Base-by-base conservation (phyloP, 2,113 vertebrate species). In the Neoarius graeffei region DNA sequence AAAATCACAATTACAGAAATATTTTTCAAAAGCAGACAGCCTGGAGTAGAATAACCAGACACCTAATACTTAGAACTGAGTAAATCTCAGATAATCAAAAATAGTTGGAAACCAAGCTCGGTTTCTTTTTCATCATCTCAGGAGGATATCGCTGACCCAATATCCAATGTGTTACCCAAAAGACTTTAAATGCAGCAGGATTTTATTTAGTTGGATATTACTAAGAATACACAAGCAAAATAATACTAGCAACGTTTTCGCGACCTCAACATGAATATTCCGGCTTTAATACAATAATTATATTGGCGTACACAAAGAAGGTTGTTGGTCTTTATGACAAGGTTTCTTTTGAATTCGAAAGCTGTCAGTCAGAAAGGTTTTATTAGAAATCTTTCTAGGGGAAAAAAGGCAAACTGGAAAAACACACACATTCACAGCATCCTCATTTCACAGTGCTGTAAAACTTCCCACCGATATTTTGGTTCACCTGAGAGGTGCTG, bases 381-480 rank as follows among this genome's bases (percentile, higher is more conserved):
- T 85, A 79, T 86, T 80, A 62, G 23, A 54, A 57, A 86, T 52
- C 74, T 86, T 50, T 86, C 25, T 23, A 5, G 27, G 27, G 10
- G n/a, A 27, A 64, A n/a, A 64, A 56, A 30, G 50, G 66, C 9
- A 15, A 80, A 80, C 48, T 67, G 76, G 80, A 48, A 86, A 79
- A 86, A 69, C 85, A n/a, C 62, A 57, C 85, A 81, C 42, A 15
- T 86, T 86, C 52, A 35, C 77, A 86, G 56, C 67, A 35, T 73
- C 86, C 35, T 59, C 19, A 27, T 82, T 83, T 73, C 23, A 60
- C 56, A 57, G 60, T 57, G 48, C 66, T 82, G 42, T 30, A 81
- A 67, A 81, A 81, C 14, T 52, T 48, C 57, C 64, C 42, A 76
- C 57, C 42, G 6, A n/a, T 73, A 84, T 84, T 84, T 84, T 35